Base-by-base conservation (phyloP, 2,888 invertebrate genomes). In the Drosophila longiperda region DNA sequence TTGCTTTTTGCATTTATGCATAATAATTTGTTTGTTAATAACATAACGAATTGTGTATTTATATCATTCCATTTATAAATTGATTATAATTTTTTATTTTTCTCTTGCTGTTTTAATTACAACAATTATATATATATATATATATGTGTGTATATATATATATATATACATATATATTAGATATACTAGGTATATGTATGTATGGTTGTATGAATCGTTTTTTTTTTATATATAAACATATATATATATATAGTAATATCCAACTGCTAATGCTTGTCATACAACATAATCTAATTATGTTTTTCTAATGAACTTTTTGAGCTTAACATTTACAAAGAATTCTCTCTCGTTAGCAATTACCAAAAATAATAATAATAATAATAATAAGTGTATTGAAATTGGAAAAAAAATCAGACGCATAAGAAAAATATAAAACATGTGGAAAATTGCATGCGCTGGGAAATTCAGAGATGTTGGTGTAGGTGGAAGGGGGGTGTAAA, bases 241-340 rank as follows among this genome's bases (percentile, higher is more conserved):
- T 68, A 64, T 72, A 59, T 75, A 72, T 82, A 78, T 75, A 57
- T 81, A 69, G 64, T 82, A 84, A 90, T 82, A 81, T 82, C 76
- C 80, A 75, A 79, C 76, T 79, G 80, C 80, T 82, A 78, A 71
- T 73, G 58, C 86, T 83, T 83, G 83, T 89, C 89, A 86, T 83
- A 79, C 78, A 86, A 86, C 90, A 86, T 85, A 86, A 90, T 86
- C 88, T 88, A 86, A 90, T 90, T 86, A 90, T 89, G 90, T 63
- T 73, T 83, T 73, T 66, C 71, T 82, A 82, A 89, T 90, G 81
- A 86, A 88, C 89, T 81, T 88, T 86, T 86, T 87, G 90, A 87
- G 87, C 90, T 87, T 86, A 87, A 89, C 88, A 88, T 88, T 88
- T 87, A 87, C 90, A 90, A 79, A 78, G 75, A 86, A 82, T 82